Base-by-base conservation (phyloP, 2,888 invertebrate genomes). In the Papilio gigon region DNA sequence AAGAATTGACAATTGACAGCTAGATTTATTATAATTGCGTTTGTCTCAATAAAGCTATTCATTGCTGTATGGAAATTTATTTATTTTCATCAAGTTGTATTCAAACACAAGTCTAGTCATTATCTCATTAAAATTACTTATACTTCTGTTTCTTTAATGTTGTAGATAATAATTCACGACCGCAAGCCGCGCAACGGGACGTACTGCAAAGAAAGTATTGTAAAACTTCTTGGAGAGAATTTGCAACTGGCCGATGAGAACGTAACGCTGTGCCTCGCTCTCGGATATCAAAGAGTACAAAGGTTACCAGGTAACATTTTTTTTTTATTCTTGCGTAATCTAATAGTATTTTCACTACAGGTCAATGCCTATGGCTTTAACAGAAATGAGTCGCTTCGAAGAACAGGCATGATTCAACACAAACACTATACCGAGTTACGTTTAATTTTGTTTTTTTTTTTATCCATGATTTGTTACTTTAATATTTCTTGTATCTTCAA, bases 271-370 rank as follows among this genome's bases (percentile, higher is more conserved):
- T 92, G 92, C 71, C 84, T 92, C 1, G 92, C 92, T 42, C 79
- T 91, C 40, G 92, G 92, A n/a, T 92, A 92, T 73, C 92, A 92
- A 73, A 82, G 91, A 70, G 91, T 92, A 14, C 92, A 92, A 68
- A 83, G 91, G 74, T 82, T 92, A 74, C 92, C 92, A 78, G 92
- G 92, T 91, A 77, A 66, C 75, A 8, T 30, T 56, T n/a, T 8
- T 30, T 30, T 9, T 56, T 30, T 17, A 20, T 20, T 44, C 6
- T 17, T 17, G 9, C 17, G 20, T 6, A 44, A 17, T 12, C 12
- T 11, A 14, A 14, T 40, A 40, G n/a, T 14, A 37, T 12, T 12
- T 37, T 3, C 14, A 37, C 12, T 14, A 14, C 14, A 37, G 14
- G 37, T 14, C 14, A 37, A 14, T 4, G 30, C 0, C 30, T 0